Conservation (phyloP, 2,113 vertebrate genomes). For the Bagarius yarrelli region DNA sequence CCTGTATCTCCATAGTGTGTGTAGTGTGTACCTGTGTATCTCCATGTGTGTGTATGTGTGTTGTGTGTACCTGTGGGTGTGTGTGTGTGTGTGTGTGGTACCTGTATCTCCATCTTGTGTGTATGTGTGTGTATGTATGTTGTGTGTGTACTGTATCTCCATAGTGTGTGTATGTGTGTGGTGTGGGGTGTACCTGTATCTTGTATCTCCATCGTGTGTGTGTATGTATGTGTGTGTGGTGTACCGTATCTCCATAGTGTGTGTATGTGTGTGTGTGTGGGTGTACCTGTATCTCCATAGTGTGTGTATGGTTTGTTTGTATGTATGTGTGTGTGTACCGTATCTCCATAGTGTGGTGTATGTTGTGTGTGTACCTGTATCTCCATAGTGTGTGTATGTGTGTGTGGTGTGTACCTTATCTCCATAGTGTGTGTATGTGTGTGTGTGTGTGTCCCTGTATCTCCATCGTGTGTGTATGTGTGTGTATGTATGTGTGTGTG, state of each 20-base stretch:
- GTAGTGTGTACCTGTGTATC: too few species aligned
- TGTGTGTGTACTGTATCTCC: conserved; percentile 78
- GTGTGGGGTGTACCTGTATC: conserved; percentile 71
- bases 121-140: background rate
- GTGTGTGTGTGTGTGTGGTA: conserved; percentile 56
- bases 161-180: conserved; percentile 73
- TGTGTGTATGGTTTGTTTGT: conserved; percentile 68
- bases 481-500: background rate
- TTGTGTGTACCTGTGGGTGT: conserved; percentile 73
- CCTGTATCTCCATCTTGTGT: conserved; percentile 88
- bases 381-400: conserved; percentile 78
- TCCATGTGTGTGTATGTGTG: background rate
- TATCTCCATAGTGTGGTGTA: conserved; percentile 83
- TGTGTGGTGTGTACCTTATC: conserved; percentile 76
- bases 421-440: conserved; percentile 77
- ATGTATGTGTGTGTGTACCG: conserved; percentile 67
- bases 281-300: conserved; percentile 86
- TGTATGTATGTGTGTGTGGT: background rate
- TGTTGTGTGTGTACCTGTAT: conserved; percentile 77
- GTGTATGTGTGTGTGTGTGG: conserved; percentile 45
- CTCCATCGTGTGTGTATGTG: conserved; percentile 80
- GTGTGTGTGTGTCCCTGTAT: conserved; percentile 76
- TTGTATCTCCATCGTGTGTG: conserved; percentile 86
- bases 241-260: conserved; percentile 89
- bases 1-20: conserved; percentile 88